Evolutionary conservation across 1,140 invertebrate genomes (phyloP).

Genomic region (Eubasilissa regina): DNA sequence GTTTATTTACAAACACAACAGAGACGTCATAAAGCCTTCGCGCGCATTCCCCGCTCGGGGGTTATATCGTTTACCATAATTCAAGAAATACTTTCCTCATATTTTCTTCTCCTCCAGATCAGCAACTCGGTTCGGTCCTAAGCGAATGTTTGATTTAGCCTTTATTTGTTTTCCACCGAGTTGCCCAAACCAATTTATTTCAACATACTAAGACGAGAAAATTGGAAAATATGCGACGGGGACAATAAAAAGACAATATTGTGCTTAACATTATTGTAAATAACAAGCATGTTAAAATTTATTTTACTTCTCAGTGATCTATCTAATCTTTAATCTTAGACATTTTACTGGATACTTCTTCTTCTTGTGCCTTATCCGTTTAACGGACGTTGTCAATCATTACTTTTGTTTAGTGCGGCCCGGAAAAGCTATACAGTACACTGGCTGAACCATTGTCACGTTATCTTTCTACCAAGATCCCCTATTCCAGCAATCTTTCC

Average conservation of each 20-base stretch:
- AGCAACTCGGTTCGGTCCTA: neutral
- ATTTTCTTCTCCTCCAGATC: neutral
- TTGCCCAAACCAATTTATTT: constrained; percentile 34
- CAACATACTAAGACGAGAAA: neutral
- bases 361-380: no score
- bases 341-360: no score
- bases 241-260: neutral
- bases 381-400: no score
- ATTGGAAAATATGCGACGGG: constrained; percentile 19
- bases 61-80: constrained; percentile 19
- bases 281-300: no score
- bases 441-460: no score
- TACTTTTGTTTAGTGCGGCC: no score
- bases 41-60: neutral
- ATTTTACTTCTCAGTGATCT: no score
- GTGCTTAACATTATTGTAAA: no score
- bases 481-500: no score
- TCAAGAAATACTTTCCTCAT: constrained; percentile 19
- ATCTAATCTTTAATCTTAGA: no score
- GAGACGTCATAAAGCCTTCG: neutral
- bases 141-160: constrained; percentile 26
- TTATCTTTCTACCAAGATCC: no score
- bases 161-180: constrained; percentile 36
- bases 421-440: no score
- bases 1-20: neutral